These are phyloP conservation scores for Drosophila neocordata DNA, from an alignment of 1,140 invertebrate species.

Conservation along the genomic window DNA sequence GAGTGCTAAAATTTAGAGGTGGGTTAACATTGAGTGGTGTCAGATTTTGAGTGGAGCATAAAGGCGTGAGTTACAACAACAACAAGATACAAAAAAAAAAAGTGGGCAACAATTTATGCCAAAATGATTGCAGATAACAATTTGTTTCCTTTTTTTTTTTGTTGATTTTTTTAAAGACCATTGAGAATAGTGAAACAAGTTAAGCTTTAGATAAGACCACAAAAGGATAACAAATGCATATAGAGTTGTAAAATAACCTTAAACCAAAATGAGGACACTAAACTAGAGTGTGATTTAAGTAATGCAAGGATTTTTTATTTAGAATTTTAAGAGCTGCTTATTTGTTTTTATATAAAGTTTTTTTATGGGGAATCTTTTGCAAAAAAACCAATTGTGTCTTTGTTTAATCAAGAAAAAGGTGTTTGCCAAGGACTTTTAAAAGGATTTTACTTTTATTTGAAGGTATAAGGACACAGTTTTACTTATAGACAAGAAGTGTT, in stretches of 20 bases:
- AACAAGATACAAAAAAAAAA: not conserved
- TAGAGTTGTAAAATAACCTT: not conserved
- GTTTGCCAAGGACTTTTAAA: too few species aligned
- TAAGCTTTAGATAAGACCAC: not conserved
- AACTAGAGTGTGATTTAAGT: too few species aligned
- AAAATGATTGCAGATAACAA: not conserved
- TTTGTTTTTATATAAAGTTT: too few species aligned
- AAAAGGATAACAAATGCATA: not conserved
- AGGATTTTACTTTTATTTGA: too few species aligned
- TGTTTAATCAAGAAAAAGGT: too few species aligned
- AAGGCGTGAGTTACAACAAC: too few species aligned
- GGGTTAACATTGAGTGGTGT: not conserved
- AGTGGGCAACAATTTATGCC: constrained; percentile 13
- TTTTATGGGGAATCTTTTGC: too few species aligned
- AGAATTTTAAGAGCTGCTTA: too few species aligned
- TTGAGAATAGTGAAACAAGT: not conserved
- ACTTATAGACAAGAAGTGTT: too few species aligned
- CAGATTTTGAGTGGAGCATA: not conserved
- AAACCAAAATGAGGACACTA: not conserved
- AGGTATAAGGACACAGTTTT: too few species aligned
- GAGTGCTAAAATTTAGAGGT: not conserved
- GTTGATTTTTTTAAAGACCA: not conserved
- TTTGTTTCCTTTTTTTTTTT: not conserved
- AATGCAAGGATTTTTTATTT: too few species aligned
- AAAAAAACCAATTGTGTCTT: too few species aligned